Conservation (phyloP, 2,797 vertebrate species). For the Lates japonicus region DNA sequence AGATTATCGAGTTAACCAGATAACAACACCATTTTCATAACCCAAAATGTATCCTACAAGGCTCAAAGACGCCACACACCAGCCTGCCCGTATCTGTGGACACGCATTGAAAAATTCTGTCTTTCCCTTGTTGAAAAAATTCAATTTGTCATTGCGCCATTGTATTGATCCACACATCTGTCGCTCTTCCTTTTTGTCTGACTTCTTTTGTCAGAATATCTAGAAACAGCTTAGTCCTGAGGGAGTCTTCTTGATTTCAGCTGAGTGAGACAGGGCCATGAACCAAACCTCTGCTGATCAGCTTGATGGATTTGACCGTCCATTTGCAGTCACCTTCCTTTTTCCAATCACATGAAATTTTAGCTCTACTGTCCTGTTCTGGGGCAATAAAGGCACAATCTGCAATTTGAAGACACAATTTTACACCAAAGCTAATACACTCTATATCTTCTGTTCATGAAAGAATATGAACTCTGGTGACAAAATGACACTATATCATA, state of each 20-base stretch:
- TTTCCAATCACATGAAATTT: constrained; percentile 31
- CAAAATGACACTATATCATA: no score
- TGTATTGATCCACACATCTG: constrained; percentile 55
- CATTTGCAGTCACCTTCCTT: constrained; percentile 37
- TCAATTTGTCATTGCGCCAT: constrained; percentile 20
- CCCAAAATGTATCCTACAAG: constrained; percentile 1
- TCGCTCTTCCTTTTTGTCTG: constrained; percentile 43
- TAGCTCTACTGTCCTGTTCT: background rate
- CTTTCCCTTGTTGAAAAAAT: constrained; percentile 34
- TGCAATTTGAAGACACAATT: background rate
- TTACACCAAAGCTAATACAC: background rate
- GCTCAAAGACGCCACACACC: constrained; percentile 2
- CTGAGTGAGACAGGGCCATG: constrained; percentile 27
- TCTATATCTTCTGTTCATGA: background rate
- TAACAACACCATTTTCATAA: constrained; percentile 39
- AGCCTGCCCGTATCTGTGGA: background rate
- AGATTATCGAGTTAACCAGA: constrained; percentile 53
- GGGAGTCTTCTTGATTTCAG: constrained; percentile 50
- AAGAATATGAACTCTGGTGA: background rate
- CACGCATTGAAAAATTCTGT: background rate
- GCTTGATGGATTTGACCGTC: constrained; percentile 47
- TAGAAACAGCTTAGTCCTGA: constrained; percentile 37
- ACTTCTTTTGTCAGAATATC: constrained; percentile 51
- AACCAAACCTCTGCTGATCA: constrained; percentile 29
- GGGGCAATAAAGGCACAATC: background rate